Percentiles rank a stretch among this genome's conserved stretches.
Evolutionary conservation across 2,797 vertebrate genomes (phyloP).

Genomic region (Sebastes reedi): DNA sequence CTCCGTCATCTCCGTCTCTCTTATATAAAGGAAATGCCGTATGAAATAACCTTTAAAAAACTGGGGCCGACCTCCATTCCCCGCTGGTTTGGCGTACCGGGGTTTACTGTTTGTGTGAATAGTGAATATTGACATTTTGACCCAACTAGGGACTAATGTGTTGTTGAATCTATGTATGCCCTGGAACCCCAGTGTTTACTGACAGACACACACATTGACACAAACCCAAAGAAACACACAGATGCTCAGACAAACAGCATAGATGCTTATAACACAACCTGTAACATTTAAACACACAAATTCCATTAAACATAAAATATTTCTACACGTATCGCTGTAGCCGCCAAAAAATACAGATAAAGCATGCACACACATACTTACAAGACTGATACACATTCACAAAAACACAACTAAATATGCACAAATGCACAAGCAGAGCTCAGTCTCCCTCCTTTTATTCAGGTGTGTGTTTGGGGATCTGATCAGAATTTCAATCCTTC

Average conservation of each 20-base stretch:
- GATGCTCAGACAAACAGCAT: background rate
- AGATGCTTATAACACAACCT: background rate
- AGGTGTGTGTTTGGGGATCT: slow-evolving; percentile 36
- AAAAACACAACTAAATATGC: background rate
- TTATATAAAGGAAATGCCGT: slow-evolving; percentile 47
- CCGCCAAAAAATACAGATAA: background rate
- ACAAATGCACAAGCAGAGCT: background rate
- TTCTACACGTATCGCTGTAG: background rate
- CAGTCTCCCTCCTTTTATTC: slow-evolving; percentile 6
- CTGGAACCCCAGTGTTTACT: slow-evolving; percentile 30
- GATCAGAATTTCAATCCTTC: slow-evolving; percentile 53
- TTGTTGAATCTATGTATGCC: slow-evolving; percentile 52
- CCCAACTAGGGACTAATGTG: slow-evolving; percentile 42
- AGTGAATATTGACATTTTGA: slow-evolving; percentile 67
- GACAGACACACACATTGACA: slow-evolving; percentile 10
- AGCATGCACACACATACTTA: background rate
- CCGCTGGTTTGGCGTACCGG: background rate
- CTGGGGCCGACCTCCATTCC: slow-evolving; percentile 37
- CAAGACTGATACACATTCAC: background rate
- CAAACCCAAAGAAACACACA: background rate
- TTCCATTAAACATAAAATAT: background rate
- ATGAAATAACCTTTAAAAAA: slow-evolving; percentile 57
- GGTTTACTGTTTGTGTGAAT: slow-evolving; percentile 55
- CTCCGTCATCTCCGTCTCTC: background rate
- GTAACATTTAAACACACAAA: background rate